Conservation (phyloP, 1,140 invertebrate species). For the Melanaphis sacchari region DNA sequence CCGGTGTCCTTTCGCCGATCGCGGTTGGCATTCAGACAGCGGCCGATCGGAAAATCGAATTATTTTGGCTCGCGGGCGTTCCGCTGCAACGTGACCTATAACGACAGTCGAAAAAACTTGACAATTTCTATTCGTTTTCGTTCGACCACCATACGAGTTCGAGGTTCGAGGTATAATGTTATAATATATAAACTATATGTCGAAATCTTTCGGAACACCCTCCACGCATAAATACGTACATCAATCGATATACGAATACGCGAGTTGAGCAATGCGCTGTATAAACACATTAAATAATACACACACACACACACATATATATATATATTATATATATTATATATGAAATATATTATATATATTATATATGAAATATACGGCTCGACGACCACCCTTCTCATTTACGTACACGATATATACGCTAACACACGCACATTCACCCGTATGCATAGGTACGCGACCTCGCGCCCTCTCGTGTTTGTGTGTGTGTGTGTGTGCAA, state of each 20-base stretch:
- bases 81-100: not conserved
- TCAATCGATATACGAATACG: not conserved
- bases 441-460: not conserved
- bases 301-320: too few relatives aligned
- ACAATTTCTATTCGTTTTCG: too few relatives aligned
- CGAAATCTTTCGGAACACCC: not conserved
- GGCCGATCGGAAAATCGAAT: not conserved
- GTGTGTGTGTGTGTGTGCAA: not conserved
- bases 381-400: not conserved
- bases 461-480: not conserved
- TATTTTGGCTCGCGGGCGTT: not conserved
- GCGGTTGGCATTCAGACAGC: too few relatives aligned
- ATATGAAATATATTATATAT: too few relatives aligned
- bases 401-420: not conserved
- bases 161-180: too few relatives aligned
- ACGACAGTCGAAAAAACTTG: not conserved
- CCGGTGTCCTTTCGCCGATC: too few relatives aligned
- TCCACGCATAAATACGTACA: not conserved
- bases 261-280: not conserved
- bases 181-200: not conserved
- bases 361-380: not conserved
- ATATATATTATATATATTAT: too few relatives aligned
- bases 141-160: not conserved
- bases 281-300: not conserved
- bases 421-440: not conserved